These are phyloP conservation scores for Allygus modestus DNA, from an alignment of 2,888 invertebrate species.

Conservation along the genomic window DNA sequence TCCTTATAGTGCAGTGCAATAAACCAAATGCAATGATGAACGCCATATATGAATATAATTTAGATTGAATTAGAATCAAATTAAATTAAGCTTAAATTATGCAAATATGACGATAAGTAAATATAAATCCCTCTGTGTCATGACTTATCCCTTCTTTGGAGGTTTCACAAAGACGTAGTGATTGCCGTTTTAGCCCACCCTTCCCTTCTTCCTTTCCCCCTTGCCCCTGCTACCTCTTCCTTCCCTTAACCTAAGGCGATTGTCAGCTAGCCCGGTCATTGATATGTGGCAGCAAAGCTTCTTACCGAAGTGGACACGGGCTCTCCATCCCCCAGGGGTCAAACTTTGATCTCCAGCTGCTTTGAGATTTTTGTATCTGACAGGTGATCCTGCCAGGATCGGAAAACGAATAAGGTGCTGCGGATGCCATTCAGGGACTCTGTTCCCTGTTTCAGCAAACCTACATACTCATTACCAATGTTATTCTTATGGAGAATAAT, in stretches of 20 bases:
- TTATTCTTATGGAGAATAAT: too few relatives aligned
- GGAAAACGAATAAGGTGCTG: neutral
- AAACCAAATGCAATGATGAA: too few relatives aligned
- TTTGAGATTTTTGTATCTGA: slow-evolving; percentile 18
- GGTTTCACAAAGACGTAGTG: too few relatives aligned
- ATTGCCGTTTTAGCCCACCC: neutral
- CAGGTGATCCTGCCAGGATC: neutral
- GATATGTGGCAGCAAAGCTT: slow-evolving; percentile 4
- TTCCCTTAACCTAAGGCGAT: neutral
- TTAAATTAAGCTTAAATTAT: too few relatives aligned
- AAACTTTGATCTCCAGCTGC: neutral
- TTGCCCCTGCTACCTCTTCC: neutral
- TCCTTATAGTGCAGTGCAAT: too few relatives aligned
- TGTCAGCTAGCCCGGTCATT: neutral
- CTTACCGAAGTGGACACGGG: slow-evolving; percentile 10
- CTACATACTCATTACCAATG: too few relatives aligned
- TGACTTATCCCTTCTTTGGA: too few relatives aligned
- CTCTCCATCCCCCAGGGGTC: slow-evolving; percentile 6
- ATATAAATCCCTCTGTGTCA: too few relatives aligned
- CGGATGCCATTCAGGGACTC: neutral
- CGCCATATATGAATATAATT: too few relatives aligned
- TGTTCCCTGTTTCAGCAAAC: too few relatives aligned
- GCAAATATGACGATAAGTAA: too few relatives aligned
- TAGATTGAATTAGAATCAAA: too few relatives aligned
- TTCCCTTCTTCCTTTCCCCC: neutral